These are phyloP conservation scores for Caiman crocodilus DNA, from an alignment of 2,797 vertebrate species.

Conservation along the genomic window DNA sequence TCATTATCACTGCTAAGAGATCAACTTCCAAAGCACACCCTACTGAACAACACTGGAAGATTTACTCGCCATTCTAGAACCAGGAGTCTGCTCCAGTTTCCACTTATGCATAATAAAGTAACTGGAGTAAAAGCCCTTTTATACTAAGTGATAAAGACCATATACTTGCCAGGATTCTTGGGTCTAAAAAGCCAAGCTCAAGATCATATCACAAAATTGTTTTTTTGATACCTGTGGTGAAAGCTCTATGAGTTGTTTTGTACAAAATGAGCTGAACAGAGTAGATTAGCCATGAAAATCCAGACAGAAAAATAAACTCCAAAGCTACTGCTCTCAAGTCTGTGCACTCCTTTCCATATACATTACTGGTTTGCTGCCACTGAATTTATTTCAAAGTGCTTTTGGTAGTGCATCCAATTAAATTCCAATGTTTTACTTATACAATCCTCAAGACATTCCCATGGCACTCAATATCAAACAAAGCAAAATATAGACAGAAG, in stretches of 20 bases:
- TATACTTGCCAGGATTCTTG: neutral
- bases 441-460: neutral
- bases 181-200: neutral
- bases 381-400: neutral
- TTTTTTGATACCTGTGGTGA: neutral
- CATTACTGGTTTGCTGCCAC: too few relatives aligned
- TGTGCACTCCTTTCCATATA: neutral
- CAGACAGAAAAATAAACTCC: neutral
- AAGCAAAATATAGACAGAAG: neutral
- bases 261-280: neutral
- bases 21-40: neutral
- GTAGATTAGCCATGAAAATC: neutral
- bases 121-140: neutral
- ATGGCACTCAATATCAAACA: neutral
- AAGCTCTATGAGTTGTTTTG: neutral
- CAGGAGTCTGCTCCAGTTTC: neutral
- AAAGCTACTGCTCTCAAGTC: neutral
- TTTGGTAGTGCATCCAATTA: slow-evolving; percentile 8
- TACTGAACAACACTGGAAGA: neutral
- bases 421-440: neutral
- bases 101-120: neutral
- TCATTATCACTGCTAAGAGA: neutral
- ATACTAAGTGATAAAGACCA: neutral
- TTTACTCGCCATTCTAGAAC: neutral
- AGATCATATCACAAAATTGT: neutral